These are phyloP conservation scores for Eulemur albifrons DNA, from an alignment of 2,797 vertebrate genomes.

Conservation along the genomic window DNA sequence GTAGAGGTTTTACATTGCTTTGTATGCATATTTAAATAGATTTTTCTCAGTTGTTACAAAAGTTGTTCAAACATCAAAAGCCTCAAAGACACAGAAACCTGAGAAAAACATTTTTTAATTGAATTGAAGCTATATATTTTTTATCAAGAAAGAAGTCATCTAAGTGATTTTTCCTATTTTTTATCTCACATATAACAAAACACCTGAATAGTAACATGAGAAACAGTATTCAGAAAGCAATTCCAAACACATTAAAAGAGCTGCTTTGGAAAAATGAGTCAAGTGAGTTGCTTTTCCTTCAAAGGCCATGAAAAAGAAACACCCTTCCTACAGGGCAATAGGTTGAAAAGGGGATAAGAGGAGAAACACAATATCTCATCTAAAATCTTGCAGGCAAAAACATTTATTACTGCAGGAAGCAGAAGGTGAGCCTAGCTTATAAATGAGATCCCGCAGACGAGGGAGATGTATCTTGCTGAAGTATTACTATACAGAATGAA, in stretches of 20 bases:
- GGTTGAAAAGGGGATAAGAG: conserved; percentile 74
- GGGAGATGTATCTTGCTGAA: conserved; percentile 81
- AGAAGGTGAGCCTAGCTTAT: conserved; percentile 80
- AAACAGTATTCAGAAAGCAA: conserved; percentile 80
- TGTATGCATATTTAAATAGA: conserved; percentile 61
- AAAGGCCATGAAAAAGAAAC: conserved; percentile 75
- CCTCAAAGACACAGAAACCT: conserved; percentile 66
- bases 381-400: conserved; percentile 81
- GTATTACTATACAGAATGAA: conserved; percentile 73
- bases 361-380: conserved; percentile 79
- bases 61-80: conserved; percentile 67
- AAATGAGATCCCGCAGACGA: conserved; percentile 81
- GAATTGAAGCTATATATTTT: conserved; percentile 61
- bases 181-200: conserved; percentile 71
- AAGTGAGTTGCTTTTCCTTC: conserved; percentile 72
- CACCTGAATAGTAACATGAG: conserved; percentile 67
- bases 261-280: conserved; percentile 77
- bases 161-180: conserved; percentile 78
- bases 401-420: conserved; percentile 79
- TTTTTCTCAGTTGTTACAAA: conserved; percentile 28
- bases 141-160: conserved; percentile 71
- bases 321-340: conserved; percentile 62
- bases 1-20: conserved; percentile 30
- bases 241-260: conserved; percentile 81
- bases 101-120: conserved; percentile 63